These are phyloP conservation scores for Campopleginae sp. DNA, from an alignment of 2,888 invertebrate genomes.

Conservation along the genomic window DNA sequence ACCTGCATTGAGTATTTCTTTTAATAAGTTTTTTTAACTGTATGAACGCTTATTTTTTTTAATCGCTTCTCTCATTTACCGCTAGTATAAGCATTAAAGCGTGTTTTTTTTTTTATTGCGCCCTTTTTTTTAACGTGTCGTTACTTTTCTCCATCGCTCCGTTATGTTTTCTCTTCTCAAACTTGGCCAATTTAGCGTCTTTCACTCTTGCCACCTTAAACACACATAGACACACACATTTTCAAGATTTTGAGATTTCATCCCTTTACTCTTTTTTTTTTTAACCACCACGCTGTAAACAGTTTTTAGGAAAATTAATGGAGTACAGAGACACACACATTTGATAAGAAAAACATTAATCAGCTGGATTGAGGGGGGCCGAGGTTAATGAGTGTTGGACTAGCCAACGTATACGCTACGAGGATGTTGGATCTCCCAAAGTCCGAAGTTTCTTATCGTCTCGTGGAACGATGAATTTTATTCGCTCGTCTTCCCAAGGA, in stretches of 20 bases:
- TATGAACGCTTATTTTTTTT: conserved; percentile 11
- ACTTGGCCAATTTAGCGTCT: conserved; percentile 27
- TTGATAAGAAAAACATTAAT: conserved; percentile 62
- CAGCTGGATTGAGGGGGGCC: conserved; percentile 83
- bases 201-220: not conserved
- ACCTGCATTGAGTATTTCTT: conserved; percentile 61
- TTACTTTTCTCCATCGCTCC: conserved; percentile 4
- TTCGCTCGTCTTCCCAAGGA: not conserved
- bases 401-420: conserved; percentile 80
- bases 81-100: conserved; percentile 43
- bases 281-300: not conserved
- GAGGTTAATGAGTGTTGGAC: conserved; percentile 79
- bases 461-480: not conserved
- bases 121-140: conserved; percentile 9
- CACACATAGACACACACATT: conserved; percentile 5
- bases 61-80: conserved; percentile 28
- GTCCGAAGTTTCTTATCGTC: conserved; percentile 72
- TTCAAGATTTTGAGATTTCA: not conserved
- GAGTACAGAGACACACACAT: conserved; percentile 5
- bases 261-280: not conserved
- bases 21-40: conserved; percentile 21
- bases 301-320: conserved; percentile 5
- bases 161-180: conserved; percentile 1
- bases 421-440: conserved; percentile 77
- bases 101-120: conserved; percentile 15